A percentile compares a stretch with the other conserved stretches of the same genome.
Conservation (phyloP, 2,113 vertebrate species). For the Pseudorectes ferrugineus region DNA sequence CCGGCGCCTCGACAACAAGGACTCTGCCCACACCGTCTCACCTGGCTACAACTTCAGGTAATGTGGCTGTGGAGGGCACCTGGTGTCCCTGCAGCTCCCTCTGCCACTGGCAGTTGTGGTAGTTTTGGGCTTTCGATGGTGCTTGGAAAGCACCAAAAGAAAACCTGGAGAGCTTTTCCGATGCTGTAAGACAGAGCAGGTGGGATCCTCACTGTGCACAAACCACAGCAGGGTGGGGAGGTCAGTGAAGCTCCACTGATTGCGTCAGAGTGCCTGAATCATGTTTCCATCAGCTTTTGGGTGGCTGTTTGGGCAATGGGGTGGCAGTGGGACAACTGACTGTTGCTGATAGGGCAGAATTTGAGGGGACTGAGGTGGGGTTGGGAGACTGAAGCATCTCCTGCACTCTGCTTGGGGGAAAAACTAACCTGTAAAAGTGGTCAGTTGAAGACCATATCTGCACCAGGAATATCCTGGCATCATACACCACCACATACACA, state of each 20-base stretch:
- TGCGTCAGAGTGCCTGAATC: neutral
- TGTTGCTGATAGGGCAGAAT: neutral
- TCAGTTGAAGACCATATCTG: neutral
- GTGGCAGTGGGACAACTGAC: neutral
- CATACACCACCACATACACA: neutral
- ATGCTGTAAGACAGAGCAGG: neutral
- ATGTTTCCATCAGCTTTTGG: neutral
- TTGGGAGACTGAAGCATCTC: neutral
- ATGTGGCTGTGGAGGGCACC: neutral
- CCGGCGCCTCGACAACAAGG: slow-evolving; percentile 80
- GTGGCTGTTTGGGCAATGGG: neutral
- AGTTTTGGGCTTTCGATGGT: accelerated
- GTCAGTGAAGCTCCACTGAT: neutral
- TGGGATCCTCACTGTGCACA: neutral
- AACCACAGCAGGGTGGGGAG: neutral
- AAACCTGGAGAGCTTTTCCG: neutral
- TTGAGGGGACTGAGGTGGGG: neutral
- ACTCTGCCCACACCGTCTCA: slow-evolving; percentile 71
- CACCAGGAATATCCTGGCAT: neutral
- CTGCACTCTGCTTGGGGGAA: neutral
- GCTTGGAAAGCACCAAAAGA: neutral
- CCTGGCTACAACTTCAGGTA: slow-evolving; percentile 91
- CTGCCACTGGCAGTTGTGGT: neutral
- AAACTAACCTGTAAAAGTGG: neutral
- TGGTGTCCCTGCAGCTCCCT: neutral